Evolutionary conservation across 2,888 invertebrate genomes (phyloP).

Genomic region (Perizoma affinitatum): DNA sequence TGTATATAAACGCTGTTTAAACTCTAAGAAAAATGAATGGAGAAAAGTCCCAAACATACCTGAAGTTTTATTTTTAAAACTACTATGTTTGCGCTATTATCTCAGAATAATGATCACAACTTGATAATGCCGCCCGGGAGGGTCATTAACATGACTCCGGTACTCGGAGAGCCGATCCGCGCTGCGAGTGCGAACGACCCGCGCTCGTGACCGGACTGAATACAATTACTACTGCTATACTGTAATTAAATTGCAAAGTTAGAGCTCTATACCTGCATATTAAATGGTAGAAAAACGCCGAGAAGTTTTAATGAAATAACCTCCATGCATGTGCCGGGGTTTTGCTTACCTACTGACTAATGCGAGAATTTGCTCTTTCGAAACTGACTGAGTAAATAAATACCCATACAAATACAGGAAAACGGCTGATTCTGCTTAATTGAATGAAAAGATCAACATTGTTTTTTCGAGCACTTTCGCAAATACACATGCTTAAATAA

Average conservation of each 20-base stretch:
- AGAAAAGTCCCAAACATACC: background rate
- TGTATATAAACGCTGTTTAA: too few species aligned
- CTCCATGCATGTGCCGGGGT: conserved; percentile 35
- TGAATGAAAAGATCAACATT: too few species aligned
- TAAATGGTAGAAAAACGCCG: conserved; percentile 58
- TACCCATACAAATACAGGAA: conserved; percentile 1
- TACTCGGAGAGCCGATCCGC: conserved; percentile 32
- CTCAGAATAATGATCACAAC: conserved; percentile 44
- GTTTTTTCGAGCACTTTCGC: too few species aligned
- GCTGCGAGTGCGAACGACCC: conserved; percentile 45
- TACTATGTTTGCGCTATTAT: conserved; percentile 25
- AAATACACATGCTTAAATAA: too few species aligned
- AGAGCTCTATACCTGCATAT: conserved; percentile 58
- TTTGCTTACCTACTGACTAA: conserved; percentile 22
- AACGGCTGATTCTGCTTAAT: background rate
- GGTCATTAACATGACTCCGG: conserved; percentile 50
- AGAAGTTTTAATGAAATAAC: conserved; percentile 61
- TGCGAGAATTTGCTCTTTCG: conserved; percentile 21
- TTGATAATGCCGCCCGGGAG: conserved; percentile 50
- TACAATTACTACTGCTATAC: conserved; percentile 58
- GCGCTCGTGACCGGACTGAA: conserved; percentile 52
- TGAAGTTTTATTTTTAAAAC: conserved; percentile 25
- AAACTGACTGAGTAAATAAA: conserved; percentile 10
- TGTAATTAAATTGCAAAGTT: conserved; percentile 68
- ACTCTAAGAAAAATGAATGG: too few species aligned